Base-by-base conservation (phyloP, 2,888 invertebrate genomes). In the Calameuta filiformis region DNA sequence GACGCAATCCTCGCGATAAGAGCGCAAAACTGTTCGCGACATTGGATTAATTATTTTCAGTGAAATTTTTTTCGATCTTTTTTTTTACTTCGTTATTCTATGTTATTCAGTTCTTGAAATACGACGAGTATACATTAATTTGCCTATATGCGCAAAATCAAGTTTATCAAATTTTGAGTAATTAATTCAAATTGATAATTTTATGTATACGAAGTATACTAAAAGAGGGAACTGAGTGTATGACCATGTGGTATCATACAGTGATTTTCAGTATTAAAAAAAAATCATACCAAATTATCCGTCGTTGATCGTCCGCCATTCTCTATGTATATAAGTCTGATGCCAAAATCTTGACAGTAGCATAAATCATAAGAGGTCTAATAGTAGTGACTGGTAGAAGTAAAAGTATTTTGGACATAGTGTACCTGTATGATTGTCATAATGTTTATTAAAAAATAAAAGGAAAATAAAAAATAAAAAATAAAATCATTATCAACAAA, bases 371-470 rank as follows among this genome's bases (percentile, higher is more conserved):
- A 78, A 78, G 68, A 68, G 31, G n/a, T 68, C 23, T 2, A 30
- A 35, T 31, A 11, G 12, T 35, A 68, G 75, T 69, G 56, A 35
- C n/a, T 30, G 71, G 23, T 76, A 68, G 12, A 33, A 76, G 56
- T 56, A 76, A 35, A 73, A 37, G 31, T 73, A 40, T 78, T 78
- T 76, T 78, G 78, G 78, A 78, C 78, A 78, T 78, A 78, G 76
- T 78, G 78, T 78, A 78, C 78, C 78, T 76, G 78, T 78, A 78
- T 76, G 73, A 75, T 73, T 78, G 76, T 76, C 71, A 68, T 31
- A 37, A 56, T 56, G 56, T 56, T 56, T 40, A 37, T 30, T 30
- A 23, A 11, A 1, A 35, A 35, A 33, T 74, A 35, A 33, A 33
- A 35, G 0, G 12, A 15, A n/a, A 35, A 4, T 35, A 33, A 73